Conservation (phyloP, 2,888 invertebrate genomes). For the Pterostichus madidus region DNA sequence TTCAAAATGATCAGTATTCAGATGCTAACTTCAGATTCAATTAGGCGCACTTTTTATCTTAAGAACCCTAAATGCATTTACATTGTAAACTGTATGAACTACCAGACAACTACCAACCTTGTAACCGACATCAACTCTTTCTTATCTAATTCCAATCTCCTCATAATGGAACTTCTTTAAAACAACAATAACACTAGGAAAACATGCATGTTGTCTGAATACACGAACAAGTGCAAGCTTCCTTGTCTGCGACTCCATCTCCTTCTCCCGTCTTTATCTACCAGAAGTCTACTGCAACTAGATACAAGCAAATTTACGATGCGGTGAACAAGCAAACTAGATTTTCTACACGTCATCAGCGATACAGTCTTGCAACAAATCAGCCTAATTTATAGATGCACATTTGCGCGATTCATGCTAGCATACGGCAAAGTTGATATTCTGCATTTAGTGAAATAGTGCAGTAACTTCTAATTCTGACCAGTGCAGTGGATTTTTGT, state of each 20-base stretch:
- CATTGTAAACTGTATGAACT: background rate
- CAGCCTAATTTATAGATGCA: slow-evolving; percentile 57
- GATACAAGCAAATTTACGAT: slow-evolving; percentile 52
- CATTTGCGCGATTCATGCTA: slow-evolving; percentile 25
- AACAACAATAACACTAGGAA: slow-evolving; percentile 17
- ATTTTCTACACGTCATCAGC: slow-evolving; percentile 56
- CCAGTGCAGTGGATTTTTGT: slow-evolving; percentile 1
- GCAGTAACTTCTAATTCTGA: too few species aligned
- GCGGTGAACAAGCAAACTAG: slow-evolving; percentile 54
- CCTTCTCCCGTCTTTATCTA: slow-evolving; percentile 25
- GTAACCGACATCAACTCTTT: background rate
- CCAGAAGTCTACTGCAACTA: slow-evolving; percentile 37
- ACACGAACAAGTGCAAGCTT: background rate
- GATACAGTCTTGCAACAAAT: slow-evolving; percentile 36
- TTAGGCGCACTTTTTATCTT: too few species aligned
- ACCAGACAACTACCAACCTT: background rate
- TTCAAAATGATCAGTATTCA: too few species aligned
- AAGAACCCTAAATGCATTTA: too few species aligned
- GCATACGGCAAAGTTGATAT: background rate
- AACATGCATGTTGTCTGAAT: background rate
- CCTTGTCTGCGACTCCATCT: background rate
- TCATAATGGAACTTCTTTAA: slow-evolving; percentile 22
- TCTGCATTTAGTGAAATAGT: too few species aligned
- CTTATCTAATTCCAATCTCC: background rate
- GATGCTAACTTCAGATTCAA: too few species aligned